Conservation (phyloP, 2,113 vertebrate genomes). For the Pseudolaguvia tuberculata region DNA sequence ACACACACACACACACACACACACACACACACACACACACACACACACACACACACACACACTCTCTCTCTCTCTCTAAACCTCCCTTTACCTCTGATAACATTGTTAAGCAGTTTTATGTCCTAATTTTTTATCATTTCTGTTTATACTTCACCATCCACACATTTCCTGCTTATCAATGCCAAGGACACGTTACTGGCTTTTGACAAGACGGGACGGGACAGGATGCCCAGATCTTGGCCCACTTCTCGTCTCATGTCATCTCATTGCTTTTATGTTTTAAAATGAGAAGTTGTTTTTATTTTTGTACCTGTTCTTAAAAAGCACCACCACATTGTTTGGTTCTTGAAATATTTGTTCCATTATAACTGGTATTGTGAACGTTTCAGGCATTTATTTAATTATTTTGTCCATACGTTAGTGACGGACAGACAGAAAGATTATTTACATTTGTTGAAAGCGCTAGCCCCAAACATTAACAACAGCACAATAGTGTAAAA, state of each 20-base stretch:
- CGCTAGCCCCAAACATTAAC: too few relatives aligned
- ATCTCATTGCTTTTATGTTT: background rate
- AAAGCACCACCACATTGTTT: too few relatives aligned
- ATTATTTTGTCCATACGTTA: too few relatives aligned
- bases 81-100: background rate
- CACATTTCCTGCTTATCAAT: background rate
- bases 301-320: background rate
- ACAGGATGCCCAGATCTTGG: background rate
- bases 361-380: too few relatives aligned
- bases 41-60: conserved; percentile 3
- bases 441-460: too few relatives aligned
- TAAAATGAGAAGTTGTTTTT: background rate
- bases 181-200: conserved; percentile 18
- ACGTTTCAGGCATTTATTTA: too few relatives aligned
- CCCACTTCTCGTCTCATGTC: too few relatives aligned
- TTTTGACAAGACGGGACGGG: conserved; percentile 9
- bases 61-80: too few relatives aligned
- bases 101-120: background rate
- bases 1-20: too few relatives aligned
- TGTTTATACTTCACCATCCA: background rate
- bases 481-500: too few relatives aligned
- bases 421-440: too few relatives aligned
- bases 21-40: background rate
- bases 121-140: background rate
- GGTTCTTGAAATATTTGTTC: too few relatives aligned